A percentile compares a stretch with the other conserved stretches of the same genome.
Evolutionary conservation across 1,140 invertebrate genomes (phyloP).

Genomic region (Myzus persicae): DNA sequence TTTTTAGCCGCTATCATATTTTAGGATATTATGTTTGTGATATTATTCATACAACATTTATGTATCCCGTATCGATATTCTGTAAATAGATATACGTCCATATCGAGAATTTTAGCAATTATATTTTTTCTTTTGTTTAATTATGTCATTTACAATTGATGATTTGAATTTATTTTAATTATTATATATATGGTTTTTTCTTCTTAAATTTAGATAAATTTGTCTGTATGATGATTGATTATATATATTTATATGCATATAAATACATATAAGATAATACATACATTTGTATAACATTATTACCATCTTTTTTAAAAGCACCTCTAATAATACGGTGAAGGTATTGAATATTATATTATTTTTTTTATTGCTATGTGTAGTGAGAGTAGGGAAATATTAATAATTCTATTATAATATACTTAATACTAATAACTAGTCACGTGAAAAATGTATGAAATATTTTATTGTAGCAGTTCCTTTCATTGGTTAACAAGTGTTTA

Average conservation of each 20-base stretch:
- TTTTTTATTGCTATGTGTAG: neutral
- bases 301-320: neutral
- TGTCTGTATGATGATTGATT: neutral
- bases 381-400: neutral
- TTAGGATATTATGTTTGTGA: neutral
- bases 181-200: neutral
- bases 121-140: neutral
- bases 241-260: neutral
- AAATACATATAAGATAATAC: neutral
- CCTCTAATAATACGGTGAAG: constrained; percentile 35
- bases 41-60: neutral
- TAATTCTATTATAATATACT: constrained; percentile 2
- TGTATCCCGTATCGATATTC: neutral
- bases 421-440: constrained; percentile 38
- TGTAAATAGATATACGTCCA: neutral
- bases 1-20: neutral
- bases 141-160: neutral
- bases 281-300: constrained; percentile 14
- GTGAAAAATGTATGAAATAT: neutral
- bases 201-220: neutral
- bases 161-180: neutral
- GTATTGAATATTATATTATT: constrained; percentile 11
- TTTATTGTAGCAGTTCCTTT: constrained; percentile 29
- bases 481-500: neutral
- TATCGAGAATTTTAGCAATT: neutral